Base-by-base conservation (phyloP, 2,888 invertebrate genomes). In the Cylloceria caligata region DNA sequence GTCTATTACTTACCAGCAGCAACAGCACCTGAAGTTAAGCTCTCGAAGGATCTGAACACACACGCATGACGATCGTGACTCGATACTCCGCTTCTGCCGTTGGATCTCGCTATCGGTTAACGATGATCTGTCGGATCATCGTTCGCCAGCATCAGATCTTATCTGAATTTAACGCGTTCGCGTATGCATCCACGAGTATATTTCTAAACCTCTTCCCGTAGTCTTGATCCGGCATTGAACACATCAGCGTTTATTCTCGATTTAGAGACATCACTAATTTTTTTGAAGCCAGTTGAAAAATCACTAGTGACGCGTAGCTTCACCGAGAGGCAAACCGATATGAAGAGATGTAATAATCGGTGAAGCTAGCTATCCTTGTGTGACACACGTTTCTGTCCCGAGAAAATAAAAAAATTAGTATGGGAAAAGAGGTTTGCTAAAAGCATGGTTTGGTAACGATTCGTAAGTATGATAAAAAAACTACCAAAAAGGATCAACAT, bases 61-160 rank as follows among this genome's bases (percentile, higher is more conserved):
- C 74, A 75, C 78, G 45, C 79, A 49, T 52, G 69, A 79, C 45
- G 75, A 82, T 82, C 82, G 45, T 82, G 82, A 82, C 83, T 80
- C 69, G 81, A 83, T 75, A 74, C 52, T 72, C 67, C 47, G 68
- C 64, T 71, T 79, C 75, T 75, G 71, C 67, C 24, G 67, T 49
- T 60, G 52, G 72, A 67, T 82, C 74, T 47, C 47, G 45, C 67
- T 76, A 52, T 52, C 78, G 71, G 81, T 85, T 87, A 88, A 88
- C 88, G 89, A 89, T 87, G 88, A 90, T 89, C 89, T 88, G 90
- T 89, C 89, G 88, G 87, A 84, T 83, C 72, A 84, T 83, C 83
- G 79, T 21, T 81, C 81, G 24, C 73, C 27, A 60, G 16, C 57
- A 72, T 34, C 62, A 55, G 84, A 84, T 85, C 67, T 76, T 84